Percentiles rank a stretch among this genome's conserved stretches.
Evolutionary conservation across 2,113 vertebrate genomes (phyloP).

Genomic region (Campylomormyrus tamandua): DNA sequence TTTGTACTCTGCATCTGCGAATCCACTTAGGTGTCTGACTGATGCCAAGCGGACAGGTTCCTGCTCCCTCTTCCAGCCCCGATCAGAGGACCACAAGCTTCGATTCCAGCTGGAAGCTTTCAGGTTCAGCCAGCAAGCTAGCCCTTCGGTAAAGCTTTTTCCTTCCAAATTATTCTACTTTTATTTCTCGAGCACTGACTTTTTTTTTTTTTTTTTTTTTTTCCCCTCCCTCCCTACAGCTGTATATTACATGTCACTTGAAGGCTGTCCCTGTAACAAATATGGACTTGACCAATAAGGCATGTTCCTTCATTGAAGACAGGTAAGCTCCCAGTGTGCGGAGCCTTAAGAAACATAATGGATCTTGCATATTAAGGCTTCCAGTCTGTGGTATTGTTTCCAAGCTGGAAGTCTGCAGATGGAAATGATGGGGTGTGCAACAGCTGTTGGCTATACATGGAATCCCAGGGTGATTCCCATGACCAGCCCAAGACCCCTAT

Average conservation of each 20-base stretch:
- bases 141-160: constrained; percentile 25
- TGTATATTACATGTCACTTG: constrained; percentile 54
- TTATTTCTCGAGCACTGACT: background rate
- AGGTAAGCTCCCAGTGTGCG: constrained; percentile 33
- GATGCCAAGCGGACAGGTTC: constrained; percentile 48
- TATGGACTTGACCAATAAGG: constrained; percentile 37
- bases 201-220: too few relatives aligned
- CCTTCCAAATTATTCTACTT: background rate
- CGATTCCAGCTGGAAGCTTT: constrained; percentile 50
- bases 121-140: constrained; percentile 39
- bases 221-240: constrained; percentile 24
- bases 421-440: constrained; percentile 50
- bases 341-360: background rate
- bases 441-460: constrained; percentile 32
- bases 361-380: background rate
- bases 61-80: constrained; percentile 38
- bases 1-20: background rate
- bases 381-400: background rate
- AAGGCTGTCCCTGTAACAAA: constrained; percentile 37
- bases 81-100: constrained; percentile 42
- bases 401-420: constrained; percentile 54
- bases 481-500: background rate
- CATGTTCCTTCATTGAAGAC: constrained; percentile 44
- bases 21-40: constrained; percentile 44
- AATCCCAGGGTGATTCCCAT: background rate